A percentile compares a stretch with the other conserved stretches of the same genome.
These are phyloP conservation scores for Apis florea DNA, from an alignment of 1,140 invertebrate species.

Conservation along the genomic window DNA sequence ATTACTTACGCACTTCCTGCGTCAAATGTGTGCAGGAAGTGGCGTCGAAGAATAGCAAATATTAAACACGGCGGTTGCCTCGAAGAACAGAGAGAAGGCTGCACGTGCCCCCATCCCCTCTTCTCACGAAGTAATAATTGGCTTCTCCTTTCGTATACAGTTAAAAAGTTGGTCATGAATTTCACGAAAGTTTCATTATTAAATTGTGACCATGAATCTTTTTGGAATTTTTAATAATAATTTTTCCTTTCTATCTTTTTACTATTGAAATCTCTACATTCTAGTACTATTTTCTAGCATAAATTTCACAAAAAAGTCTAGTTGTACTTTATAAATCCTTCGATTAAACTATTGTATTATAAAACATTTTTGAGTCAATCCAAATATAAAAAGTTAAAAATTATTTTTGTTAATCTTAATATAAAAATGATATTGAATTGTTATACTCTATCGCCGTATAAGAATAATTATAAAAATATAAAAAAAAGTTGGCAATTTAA, in stretches of 20 bases:
- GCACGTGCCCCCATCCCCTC: conserved; percentile 35
- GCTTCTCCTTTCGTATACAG: conserved; percentile 3
- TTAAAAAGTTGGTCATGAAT: conserved; percentile 18
- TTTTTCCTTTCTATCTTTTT: background rate
- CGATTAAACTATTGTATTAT: no score
- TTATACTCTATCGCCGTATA: no score
- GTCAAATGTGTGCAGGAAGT: conserved; percentile 69
- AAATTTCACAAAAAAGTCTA: no score
- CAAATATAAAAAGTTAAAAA: no score
- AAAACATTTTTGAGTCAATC: no score
- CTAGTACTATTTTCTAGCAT: no score
- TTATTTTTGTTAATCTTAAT: no score
- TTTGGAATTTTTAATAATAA: background rate
- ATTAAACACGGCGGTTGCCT: conserved; percentile 51
- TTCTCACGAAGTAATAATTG: conserved; percentile 28
- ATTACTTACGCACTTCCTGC: conserved; percentile 63
- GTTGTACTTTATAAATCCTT: no score
- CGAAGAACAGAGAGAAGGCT: conserved; percentile 38
- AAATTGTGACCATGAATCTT: background rate
- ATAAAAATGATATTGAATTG: no score
- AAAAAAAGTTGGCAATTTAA: background rate
- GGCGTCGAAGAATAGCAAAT: conserved; percentile 75
- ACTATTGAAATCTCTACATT: no score
- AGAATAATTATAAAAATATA: background rate
- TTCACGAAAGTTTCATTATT: background rate